Conservation (phyloP, 2,888 invertebrate species). For the Pocota personata region DNA sequence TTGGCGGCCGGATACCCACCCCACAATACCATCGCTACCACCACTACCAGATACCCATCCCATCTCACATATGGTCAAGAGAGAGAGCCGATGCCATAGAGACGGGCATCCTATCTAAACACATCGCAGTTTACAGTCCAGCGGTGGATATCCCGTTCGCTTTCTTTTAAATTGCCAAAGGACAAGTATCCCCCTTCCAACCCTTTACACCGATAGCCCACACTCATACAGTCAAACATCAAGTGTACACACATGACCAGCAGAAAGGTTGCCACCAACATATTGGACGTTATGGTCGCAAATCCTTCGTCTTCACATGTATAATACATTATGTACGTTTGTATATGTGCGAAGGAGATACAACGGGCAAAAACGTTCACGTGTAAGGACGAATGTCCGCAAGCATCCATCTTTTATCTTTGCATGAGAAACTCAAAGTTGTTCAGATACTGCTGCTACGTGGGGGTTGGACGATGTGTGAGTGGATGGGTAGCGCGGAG, state of each 20-base stretch:
- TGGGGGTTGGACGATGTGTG: conserved; percentile 44
- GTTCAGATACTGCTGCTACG: conserved; percentile 59
- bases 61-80: conserved; percentile 57
- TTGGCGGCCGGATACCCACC: conserved; percentile 13
- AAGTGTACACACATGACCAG: conserved; percentile 60
- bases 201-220: conserved; percentile 14
- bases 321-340: neutral
- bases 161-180: conserved; percentile 73
- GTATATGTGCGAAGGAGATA: conserved; percentile 54
- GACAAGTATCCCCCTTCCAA: conserved; percentile 66
- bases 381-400: conserved; percentile 73
- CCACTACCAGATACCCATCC: neutral
- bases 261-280: conserved; percentile 42
- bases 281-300: conserved; percentile 42
- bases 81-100: conserved; percentile 15
- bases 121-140: conserved; percentile 71
- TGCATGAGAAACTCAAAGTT: conserved; percentile 74
- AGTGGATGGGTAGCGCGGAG: conserved; percentile 28
- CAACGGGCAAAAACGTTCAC: conserved; percentile 63
- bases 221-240: conserved; percentile 44
- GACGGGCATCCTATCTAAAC: conserved; percentile 56
- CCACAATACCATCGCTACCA: neutral
- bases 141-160: conserved; percentile 56
- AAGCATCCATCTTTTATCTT: conserved; percentile 74
- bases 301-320: conserved; percentile 60